These are phyloP conservation scores for Cryptocephalus moraei DNA, from an alignment of 2,888 invertebrate species.

Conservation along the genomic window DNA sequence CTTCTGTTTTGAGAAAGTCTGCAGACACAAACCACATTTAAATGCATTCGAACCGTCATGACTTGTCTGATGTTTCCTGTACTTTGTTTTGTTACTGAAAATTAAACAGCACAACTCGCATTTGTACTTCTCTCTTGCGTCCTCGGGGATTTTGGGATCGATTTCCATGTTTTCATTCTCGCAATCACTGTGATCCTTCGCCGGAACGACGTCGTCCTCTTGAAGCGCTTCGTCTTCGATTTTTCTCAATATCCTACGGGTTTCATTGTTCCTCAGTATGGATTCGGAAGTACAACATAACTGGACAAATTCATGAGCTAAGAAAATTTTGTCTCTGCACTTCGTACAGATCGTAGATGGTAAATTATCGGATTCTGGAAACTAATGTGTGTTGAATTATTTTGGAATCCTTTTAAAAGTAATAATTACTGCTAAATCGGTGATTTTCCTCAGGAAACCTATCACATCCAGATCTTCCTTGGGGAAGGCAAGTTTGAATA, in stretches of 20 bases:
- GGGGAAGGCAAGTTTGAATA: conserved; percentile 13
- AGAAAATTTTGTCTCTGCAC: conserved; percentile 11
- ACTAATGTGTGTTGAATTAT: conserved; percentile 10
- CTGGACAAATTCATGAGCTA: conserved; percentile 14
- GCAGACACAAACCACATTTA: conserved; percentile 21
- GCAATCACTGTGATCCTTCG: background rate
- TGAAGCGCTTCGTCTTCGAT: conserved; percentile 20
- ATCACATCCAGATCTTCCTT: conserved; percentile 8
- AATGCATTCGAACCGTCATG: conserved; percentile 20
- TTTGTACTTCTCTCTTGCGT: conserved; percentile 16
- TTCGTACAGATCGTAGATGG: conserved; percentile 17
- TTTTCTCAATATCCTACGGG: conserved; percentile 16
- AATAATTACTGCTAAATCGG: conserved; percentile 15
- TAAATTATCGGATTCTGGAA: conserved; percentile 13
- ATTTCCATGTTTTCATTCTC: background rate
- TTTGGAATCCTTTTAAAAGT: background rate
- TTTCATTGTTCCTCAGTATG: conserved; percentile 18
- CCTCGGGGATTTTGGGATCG: background rate
- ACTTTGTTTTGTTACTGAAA: conserved; percentile 23
- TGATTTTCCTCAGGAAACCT: conserved; percentile 17
- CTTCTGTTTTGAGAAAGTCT: conserved; percentile 18
- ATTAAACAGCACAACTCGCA: conserved; percentile 16
- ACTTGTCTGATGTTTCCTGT: conserved; percentile 17
- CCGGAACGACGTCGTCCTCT: conserved; percentile 11
- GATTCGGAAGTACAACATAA: conserved; percentile 18